Percentiles rank a stretch among this genome's conserved stretches.
These are phyloP conservation scores for Atta cephalotes DNA, from an alignment of 1,140 invertebrate species.

Conservation along the genomic window DNA sequence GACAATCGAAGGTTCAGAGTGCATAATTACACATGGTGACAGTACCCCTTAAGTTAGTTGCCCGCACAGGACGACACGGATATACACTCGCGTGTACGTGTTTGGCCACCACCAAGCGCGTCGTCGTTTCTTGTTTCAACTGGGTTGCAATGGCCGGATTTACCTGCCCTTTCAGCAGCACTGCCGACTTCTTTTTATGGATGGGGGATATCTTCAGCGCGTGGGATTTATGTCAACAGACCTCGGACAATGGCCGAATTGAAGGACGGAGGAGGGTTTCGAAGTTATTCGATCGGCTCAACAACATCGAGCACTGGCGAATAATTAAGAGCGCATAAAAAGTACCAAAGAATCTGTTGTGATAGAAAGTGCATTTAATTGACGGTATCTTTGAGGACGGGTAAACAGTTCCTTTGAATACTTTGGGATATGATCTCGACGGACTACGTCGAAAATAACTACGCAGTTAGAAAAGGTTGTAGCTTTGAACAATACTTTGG, in stretches of 20 bases:
- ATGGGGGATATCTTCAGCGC: conserved; percentile 28
- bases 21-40: conserved; percentile 58
- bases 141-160: conserved; percentile 50
- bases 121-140: conserved; percentile 57
- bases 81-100: conserved; percentile 9
- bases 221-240: conserved; percentile 53
- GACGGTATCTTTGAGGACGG: background rate
- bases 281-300: background rate
- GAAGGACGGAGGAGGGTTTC: conserved; percentile 41
- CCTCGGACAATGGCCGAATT: conserved; percentile 61
- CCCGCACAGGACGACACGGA: conserved; percentile 44
- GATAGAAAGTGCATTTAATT: conserved; percentile 26
- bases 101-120: conserved; percentile 27
- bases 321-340: conserved; percentile 52
- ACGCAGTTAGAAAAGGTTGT: background rate
- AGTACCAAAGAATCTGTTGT: conserved; percentile 21
- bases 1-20: conserved; percentile 57
- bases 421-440: background rate
- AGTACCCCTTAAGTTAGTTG: conserved; percentile 51
- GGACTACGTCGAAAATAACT: background rate
- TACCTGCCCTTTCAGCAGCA: conserved; percentile 38
- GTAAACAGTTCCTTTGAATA: background rate
- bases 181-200: conserved; percentile 52
- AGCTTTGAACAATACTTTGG: background rate
- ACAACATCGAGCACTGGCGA: conserved; percentile 41